Conservation (phyloP, 2,113 vertebrate species). For the Vombatus ursinus region DNA sequence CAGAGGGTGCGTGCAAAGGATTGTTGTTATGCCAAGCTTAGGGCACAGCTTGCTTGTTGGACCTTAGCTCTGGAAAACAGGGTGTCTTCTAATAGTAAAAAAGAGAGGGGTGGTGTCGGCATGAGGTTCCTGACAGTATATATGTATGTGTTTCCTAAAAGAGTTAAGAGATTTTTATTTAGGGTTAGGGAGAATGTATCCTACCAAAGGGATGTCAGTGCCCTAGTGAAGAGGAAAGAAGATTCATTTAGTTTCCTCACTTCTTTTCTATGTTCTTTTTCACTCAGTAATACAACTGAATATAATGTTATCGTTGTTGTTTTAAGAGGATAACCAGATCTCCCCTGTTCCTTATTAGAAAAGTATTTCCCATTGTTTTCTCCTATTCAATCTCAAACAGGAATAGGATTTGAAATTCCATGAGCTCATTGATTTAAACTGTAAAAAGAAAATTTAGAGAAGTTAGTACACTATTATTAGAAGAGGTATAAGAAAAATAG, state of each 20-base stretch:
- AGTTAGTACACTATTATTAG: not conserved
- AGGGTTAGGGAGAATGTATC: not conserved
- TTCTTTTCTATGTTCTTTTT: not conserved
- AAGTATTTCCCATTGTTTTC: not conserved
- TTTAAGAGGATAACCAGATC: not conserved
- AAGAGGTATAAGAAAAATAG: not conserved
- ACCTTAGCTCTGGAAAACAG: too few species aligned
- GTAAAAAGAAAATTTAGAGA: not conserved
- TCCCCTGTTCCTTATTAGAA: not conserved
- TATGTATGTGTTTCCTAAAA: not conserved
- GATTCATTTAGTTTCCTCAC: not conserved
- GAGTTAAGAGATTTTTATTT: not conserved
- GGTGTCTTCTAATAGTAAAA: not conserved
- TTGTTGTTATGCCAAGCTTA: too few species aligned
- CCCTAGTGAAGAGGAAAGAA: not conserved
- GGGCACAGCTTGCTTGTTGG: too few species aligned
- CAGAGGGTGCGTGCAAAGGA: too few species aligned
- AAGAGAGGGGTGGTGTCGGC: not conserved
- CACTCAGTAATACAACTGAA: not conserved
- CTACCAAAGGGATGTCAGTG: not conserved
- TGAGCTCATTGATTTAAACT: not conserved
- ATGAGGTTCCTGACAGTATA: not conserved
- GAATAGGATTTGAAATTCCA: not conserved
- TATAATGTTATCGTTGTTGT: not conserved
- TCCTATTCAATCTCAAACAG: not conserved